Conservation (phyloP, 2,888 invertebrate species). For the Eilema depressum region DNA sequence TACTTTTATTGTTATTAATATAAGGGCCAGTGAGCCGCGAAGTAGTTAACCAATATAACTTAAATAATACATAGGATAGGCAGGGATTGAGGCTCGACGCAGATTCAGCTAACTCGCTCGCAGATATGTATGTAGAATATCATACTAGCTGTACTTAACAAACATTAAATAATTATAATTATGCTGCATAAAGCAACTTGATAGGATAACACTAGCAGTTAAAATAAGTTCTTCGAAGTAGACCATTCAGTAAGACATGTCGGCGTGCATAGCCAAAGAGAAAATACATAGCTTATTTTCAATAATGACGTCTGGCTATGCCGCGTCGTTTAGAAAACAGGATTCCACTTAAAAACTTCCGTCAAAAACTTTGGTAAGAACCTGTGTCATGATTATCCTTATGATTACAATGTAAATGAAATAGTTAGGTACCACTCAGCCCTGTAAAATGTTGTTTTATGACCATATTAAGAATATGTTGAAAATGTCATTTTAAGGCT, state of each 20-base stretch:
- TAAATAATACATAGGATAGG: conserved; percentile 8
- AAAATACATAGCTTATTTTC: not conserved
- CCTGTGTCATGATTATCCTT: conserved; percentile 5
- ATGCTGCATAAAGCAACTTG: not conserved
- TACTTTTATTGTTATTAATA: conserved; percentile 46
- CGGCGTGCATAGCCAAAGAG: not conserved
- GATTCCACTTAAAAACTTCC: not conserved
- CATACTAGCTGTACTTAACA: not conserved
- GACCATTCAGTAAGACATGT: not conserved
- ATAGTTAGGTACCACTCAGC: not conserved
- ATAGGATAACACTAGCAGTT: not conserved
- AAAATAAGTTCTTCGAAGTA: not conserved
- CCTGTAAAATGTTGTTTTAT: not conserved
- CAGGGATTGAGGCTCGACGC: not conserved
- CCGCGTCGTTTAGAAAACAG: not conserved
- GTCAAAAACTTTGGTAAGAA: not conserved
- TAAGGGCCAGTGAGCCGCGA: conserved; percentile 13
- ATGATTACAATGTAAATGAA: not conserved
- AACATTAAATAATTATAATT: not conserved
- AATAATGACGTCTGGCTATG: no score
- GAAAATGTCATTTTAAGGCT: not conserved
- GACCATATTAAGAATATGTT: not conserved
- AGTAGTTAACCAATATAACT: not conserved
- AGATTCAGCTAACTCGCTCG: not conserved
- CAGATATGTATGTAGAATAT: not conserved